Conservation (phyloP, 2,797 vertebrate species). For the Hozukius guyotensis region DNA sequence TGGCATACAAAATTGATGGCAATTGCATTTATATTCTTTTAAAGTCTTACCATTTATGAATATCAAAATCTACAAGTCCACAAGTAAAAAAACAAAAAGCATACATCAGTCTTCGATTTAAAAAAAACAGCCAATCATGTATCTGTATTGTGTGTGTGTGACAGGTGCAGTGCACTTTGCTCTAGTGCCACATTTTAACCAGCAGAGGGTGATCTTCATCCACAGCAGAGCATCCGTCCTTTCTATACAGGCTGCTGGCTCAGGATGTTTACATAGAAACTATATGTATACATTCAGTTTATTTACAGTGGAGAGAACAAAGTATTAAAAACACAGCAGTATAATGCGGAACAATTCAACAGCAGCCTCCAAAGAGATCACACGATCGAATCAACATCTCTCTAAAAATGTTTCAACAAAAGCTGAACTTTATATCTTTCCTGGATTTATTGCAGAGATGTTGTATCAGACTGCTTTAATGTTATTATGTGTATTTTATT, state of each 20-base stretch:
- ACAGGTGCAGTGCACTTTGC: slow-evolving; percentile 25
- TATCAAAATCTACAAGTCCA: background rate
- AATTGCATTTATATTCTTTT: background rate
- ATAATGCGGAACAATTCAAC: background rate
- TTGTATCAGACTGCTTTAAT: background rate
- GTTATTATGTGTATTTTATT: background rate
- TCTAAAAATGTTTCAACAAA: background rate
- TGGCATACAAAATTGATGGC: background rate
- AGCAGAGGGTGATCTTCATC: slow-evolving; percentile 57
- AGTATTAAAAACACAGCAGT: background rate
- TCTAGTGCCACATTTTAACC: slow-evolving; percentile 24
- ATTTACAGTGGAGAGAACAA: background rate
- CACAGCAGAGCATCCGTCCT: background rate
- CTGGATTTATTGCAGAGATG: background rate
- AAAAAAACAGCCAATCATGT: background rate
- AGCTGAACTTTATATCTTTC: background rate
- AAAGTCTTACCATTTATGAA: background rate
- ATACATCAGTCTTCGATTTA: background rate
- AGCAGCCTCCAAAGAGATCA: background rate
- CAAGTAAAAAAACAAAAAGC: background rate
- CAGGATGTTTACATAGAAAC: background rate
- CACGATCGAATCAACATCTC: background rate
- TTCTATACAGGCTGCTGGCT: background rate
- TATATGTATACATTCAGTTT: background rate
- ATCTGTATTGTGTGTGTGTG: background rate